Base-by-base conservation (phyloP, 64 coral and sea anemone species). In the Porites lutea region DNA sequence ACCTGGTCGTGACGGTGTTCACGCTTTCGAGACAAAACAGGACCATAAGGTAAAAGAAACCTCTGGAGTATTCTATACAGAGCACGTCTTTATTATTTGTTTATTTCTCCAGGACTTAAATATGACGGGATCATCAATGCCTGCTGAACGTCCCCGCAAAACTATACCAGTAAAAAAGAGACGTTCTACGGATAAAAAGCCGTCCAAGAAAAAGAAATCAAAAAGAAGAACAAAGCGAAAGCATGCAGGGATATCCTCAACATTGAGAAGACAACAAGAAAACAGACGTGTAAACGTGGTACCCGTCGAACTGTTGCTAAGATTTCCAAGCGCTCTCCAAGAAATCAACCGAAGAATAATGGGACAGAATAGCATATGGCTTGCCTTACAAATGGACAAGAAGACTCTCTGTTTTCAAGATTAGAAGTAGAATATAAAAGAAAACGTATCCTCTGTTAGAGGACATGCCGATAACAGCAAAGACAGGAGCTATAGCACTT, bases 271-370 rank as follows among this genome's bases (percentile, higher is more conserved):
- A 53, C 52, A 14, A 6, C 53, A 80, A 18, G 55, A 16, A 15
- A 15, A 15, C 22, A 59, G 21, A 37, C 27, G 27, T 37, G 27
- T 37, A 80, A 80, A 15, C 8, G 15, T 27, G 14, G 78, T 80
- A 13, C 78, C 78, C 59, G 54, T 55, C 15, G 78, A 80, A 80
- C 23, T 80, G 53, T 46, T 80, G 54, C 43, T 27, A 16, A 80
- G 78, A 59, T 60, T 80, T 80, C 78, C 78, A 6, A 60, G 53
- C 53, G 78, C 78, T 6, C 78, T 80, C 18, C 53, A 60, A 13
- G 78, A 80, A 59, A 80, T 80, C 4, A 80, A 80, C 21, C 78
- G 78, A 54, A 59, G 78, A 60, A 60, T 80, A 60, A 45, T 80
- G 55, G 78, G 53, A 13, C 78, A 80, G 55, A 80, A 80, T 55